Evolutionary conservation across 2,888 invertebrate genomes (phyloP).

Genomic region (Phortica okadai): DNA sequence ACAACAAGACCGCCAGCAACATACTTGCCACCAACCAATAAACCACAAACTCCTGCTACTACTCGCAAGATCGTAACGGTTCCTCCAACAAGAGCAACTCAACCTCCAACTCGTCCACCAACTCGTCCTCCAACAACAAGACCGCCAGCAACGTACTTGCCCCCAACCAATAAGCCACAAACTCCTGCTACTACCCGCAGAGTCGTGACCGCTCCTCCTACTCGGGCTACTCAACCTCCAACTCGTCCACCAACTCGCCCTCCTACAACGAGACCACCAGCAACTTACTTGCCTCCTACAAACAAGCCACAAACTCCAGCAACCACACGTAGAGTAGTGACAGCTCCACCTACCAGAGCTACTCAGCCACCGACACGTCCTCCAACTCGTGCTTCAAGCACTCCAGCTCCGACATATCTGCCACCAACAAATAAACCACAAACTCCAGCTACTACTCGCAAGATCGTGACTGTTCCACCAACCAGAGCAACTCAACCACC

Average conservation of each 20-base stretch:
- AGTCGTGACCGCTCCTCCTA: slow-evolving; percentile 25
- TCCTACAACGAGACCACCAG: slow-evolving; percentile 43
- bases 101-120: slow-evolving; percentile 41
- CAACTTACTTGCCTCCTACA: slow-evolving; percentile 58
- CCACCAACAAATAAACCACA: slow-evolving; percentile 38
- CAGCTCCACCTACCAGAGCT: slow-evolving; percentile 40
- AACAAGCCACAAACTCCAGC: slow-evolving; percentile 51
- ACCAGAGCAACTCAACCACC: slow-evolving; percentile 41
- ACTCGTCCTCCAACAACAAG: slow-evolving; percentile 41
- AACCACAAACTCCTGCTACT: slow-evolving; percentile 45
- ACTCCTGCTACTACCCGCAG: slow-evolving; percentile 40
- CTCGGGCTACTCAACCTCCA: slow-evolving; percentile 45
- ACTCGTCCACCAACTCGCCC: slow-evolving; percentile 44
- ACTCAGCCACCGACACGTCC: slow-evolving; percentile 41
- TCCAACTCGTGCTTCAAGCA: slow-evolving; percentile 37
- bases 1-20: slow-evolving; percentile 50
- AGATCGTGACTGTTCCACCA: background rate
- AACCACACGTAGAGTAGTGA: slow-evolving; percentile 36
- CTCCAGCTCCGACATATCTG: slow-evolving; percentile 41
- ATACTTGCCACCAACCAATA: slow-evolving; percentile 51
- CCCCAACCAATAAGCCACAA: slow-evolving; percentile 48
- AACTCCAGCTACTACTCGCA: slow-evolving; percentile 44
- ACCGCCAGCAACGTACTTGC: slow-evolving; percentile 58
- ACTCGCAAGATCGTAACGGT: slow-evolving; percentile 30
- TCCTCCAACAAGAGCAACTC: slow-evolving; percentile 37